Percentiles rank a stretch among this genome's conserved stretches.
phyloP scores from a whole-genome alignment of 2,113 vertebrate genomes.

The Mormyrus iriodes region DNA sequence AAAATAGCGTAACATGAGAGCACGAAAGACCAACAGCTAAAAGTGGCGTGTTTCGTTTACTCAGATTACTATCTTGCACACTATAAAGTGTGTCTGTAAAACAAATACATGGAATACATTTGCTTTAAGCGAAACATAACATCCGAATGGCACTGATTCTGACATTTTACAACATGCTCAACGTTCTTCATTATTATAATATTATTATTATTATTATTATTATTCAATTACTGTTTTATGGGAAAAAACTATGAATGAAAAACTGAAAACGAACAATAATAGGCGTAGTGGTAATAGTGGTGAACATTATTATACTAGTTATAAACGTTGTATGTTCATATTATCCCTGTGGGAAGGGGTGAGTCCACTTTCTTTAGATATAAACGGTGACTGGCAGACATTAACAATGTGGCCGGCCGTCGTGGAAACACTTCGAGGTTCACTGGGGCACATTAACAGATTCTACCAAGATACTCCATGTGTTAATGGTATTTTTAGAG shows the following conservation, averaged over 20 bases:
- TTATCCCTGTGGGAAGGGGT: neutral
- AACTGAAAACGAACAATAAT: neutral
- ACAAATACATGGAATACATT: neutral
- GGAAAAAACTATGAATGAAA: neutral
- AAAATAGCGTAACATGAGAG: neutral
- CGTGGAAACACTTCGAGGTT: neutral
- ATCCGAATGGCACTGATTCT: neutral
- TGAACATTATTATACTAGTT: neutral
- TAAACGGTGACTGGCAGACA: neutral
- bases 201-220: neutral
- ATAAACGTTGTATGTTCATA: neutral
- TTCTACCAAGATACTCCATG: neutral
- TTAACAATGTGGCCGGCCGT: neutral
- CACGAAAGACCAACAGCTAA: neutral
- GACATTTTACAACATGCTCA: neutral
- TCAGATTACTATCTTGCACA: neutral
- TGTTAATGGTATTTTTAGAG: constrained; percentile 15
- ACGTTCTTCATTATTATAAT: neutral
- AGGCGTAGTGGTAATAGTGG: neutral
- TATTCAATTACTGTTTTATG: neutral
- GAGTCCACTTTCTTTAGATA: neutral
- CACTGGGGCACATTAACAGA: neutral
- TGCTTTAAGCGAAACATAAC: neutral
- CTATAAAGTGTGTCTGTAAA: neutral
- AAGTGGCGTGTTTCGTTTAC: neutral